Evolutionary conservation across 2,113 vertebrate species (phyloP), one percentile per base, ranked within the genome.

Genomic region (Seriola aureovittata): DNA sequence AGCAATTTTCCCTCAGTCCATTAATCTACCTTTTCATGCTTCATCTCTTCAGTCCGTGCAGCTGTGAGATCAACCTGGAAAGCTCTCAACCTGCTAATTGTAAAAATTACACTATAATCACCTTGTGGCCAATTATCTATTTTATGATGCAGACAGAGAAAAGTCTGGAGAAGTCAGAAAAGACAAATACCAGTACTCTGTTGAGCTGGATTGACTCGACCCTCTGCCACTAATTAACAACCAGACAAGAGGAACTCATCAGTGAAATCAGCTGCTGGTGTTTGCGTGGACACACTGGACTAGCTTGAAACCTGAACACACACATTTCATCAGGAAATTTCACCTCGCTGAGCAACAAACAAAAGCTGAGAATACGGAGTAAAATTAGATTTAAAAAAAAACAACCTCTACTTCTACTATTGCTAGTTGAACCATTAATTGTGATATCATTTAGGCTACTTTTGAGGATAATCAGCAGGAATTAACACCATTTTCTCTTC

Each of bases 231-330:
- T 78, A 84, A 81, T 81, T 78, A 78, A 78, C 58, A 70, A 44
- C 55, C 58, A 74, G 36, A 74, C 59, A 46, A 70, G 34, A 80
- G 69, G 57, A 84, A 77, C 52, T 1, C 59, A 86, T 86, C 75
- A 75, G 71, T 21, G n/a, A 68, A 62, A 76, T 60, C 23, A 72
- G 72, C 34, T 32, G 68, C 72, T 48, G 29, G 55, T 68, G 68
- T 73, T 63, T 63, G 21, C 19, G 40, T 77, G 69, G 19, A 17
- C 46, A 46, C 46, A 46, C 16, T 42, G 40, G 10, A 42, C 40
- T 42, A 42, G 40, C 10, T 42, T 42, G 8, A 42, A 42, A 42
- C 40, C 8, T 42, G 40, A 7, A 42, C 40, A 42, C 40, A 42
- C 42, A 44, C 42, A 42, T 67, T 19, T 36, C 50, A 52, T 32